Evolutionary conservation across 2,113 vertebrate species (phyloP), one percentile per base, ranked within the genome.

Genomic region (Eleginops maclovinus): DNA sequence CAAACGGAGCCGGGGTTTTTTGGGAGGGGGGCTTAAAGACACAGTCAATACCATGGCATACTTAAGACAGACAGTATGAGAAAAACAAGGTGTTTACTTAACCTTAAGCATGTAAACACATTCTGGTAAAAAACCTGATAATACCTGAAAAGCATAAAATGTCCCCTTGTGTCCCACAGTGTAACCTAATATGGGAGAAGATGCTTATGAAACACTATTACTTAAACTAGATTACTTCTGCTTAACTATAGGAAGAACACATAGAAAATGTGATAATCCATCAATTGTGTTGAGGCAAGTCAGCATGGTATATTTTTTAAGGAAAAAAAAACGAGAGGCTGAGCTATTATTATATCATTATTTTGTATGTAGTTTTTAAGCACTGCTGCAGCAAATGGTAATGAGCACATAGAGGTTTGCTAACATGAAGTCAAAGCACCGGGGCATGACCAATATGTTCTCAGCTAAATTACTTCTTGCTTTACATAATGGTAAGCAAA

Each of bases 301-400:
- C 60, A 58, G 44, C n/a, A 4, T 4, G 36, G 6, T 50, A 26
- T 24, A 58, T 59, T 66, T 15, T 59, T 14, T n/a, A 22, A 41
- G 36, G 31, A 36, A 36, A 31, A 31, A 67, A 72, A 87, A 67
- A 13, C 66, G 19, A 59, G 75, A 26, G 68, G 73, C 61, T 6
- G 49, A 46, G 50, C 51, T 63, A 47, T 64, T 83, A 81, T 65
- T 63, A 75, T 46, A 71, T 2, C 47, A 72, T 81, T 55, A n/a
- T n/a, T n/a, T n/a, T n/a, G n/a, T n/a, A n/a, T n/a, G n/a, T 58
- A 69, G 22, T 70, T 73, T 81, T 19, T 58, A n/a, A 87, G 66
- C 21, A 47, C 40, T 50, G 62, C 74, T 46, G 62, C 51, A 46
- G 72, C 65, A 71, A 78, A 72, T 21, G 56, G 51, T 84, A 74